Base-by-base conservation (phyloP, 2,888 invertebrate genomes). In the Trichopria drosophilae region DNA sequence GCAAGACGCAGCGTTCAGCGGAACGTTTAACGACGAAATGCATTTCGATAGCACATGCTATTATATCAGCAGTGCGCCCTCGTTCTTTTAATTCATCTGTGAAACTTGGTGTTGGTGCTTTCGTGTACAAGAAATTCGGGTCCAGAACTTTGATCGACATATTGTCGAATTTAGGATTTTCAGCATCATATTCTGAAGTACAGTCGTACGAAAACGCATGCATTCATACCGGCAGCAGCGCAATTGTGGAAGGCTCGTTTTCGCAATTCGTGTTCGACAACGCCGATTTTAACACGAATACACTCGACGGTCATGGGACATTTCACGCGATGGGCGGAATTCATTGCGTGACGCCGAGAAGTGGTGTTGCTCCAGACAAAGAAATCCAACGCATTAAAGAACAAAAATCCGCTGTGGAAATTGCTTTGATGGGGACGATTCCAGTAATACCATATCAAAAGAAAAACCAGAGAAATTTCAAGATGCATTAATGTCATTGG, bases 21-120 rank as follows among this genome's bases (percentile, higher is more conserved):
- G 61, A 65, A 52, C 58, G 57, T 43, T 60, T 65, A 53, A 64
- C 65, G 45, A 57, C 65, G 53, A 65, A 65, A 47, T 70, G 66
- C 53, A 55, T 60, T 55, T n/a, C n/a, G n/a, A n/a, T n/a, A n/a
- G n/a, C n/a, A n/a, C n/a, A n/a, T n/a, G n/a, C n/a, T n/a, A n/a
- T n/a, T n/a, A n/a, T n/a, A n/a, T n/a, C n/a, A n/a, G n/a, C n/a
- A n/a, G n/a, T n/a, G n/a, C n/a, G n/a, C n/a, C n/a, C n/a, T n/a
- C n/a, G n/a, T n/a, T n/a, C n/a, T n/a, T n/a, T n/a, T n/a, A n/a
- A n/a, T n/a, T 71, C 68, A 48, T 59, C 64, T 23, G n/a, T 54
- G 20, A 49, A 32, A 37, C 23, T 57, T 13, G 40, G 49, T 31
- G 29, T 52, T 7, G 46, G 43, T 10, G 39, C 47, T 24, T 51